Base-by-base conservation (phyloP, 2,113 vertebrate genomes). In the Scophthalmus maximus region DNA sequence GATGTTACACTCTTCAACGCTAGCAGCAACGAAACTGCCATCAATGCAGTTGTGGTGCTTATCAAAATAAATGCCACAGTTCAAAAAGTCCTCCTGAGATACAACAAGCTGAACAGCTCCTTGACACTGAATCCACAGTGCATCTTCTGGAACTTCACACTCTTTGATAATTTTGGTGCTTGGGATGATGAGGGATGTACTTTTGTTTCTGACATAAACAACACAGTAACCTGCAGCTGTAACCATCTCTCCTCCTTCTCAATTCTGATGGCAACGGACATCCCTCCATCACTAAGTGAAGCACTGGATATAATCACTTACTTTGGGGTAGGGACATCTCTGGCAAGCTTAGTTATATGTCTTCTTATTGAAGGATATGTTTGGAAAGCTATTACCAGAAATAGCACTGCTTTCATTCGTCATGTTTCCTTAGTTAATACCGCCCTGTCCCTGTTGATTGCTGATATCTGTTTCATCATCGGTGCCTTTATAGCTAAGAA, bases 381-480 rank as follows among this genome's bases (percentile, higher is more conserved):
- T 4, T 98, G 96, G 96, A 94, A 88, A 5, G 85, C 83, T 0
- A 69, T 96, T 1, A 94, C 91, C 0, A 91, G 83, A 61, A 95
- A 95, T 0, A 93, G 93, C 34, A 95, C 95, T 3, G 91, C 95
- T 5, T 95, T 92, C 76, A 94, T 95, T 91, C 95, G 95, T 2
- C 96, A 97, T 0, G 88, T 97, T 8, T 93, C 92, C 55, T 91
- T 95, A 3, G 88, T 96, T 63, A 98, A 98, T 86, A 95, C 95
- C 0, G 95, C 96, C 0, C 5, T 91, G 0, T 95, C 94, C 0
- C 93, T 98, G 11, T 71, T 97, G 6, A 32, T 92, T 0, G 95
- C 96, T 0, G 90, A 97, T 2, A 78, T 95, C 34, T 94, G 96
- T 81, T 97, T 98, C 79, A 93, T 98, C 22, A 73, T 95, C 4